Percentiles rank a stretch among this genome's conserved stretches.
Conservation (phyloP, 2,113 vertebrate genomes). For the Malaclemys terrapin region DNA sequence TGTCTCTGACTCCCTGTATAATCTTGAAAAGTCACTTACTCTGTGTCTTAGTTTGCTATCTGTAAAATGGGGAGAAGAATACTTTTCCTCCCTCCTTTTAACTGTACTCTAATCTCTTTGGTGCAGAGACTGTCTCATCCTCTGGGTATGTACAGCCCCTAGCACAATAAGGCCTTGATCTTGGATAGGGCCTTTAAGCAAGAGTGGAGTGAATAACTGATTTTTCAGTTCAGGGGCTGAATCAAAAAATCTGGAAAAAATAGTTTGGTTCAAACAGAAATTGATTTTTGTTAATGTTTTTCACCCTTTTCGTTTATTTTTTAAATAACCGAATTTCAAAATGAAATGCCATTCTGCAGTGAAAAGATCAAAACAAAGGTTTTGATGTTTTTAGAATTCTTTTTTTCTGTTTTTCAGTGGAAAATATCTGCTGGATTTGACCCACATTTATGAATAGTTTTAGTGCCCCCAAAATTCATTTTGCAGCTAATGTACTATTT, state of each 20-base stretch:
- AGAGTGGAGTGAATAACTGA: neutral
- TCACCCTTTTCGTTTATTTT: neutral
- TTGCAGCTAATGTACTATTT: neutral
- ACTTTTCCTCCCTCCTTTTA: neutral
- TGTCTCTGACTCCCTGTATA: neutral
- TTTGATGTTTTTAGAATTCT: neutral
- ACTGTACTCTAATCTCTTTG: neutral
- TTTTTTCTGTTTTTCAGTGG: neutral
- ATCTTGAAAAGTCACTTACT: neutral
- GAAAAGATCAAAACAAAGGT: neutral
- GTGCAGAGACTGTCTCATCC: neutral
- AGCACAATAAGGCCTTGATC: neutral
- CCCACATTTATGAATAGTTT: neutral
- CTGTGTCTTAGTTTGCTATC: neutral
- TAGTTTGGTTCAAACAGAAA: neutral
- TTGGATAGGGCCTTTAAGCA: neutral
- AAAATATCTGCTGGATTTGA: neutral
- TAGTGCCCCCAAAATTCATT: neutral
- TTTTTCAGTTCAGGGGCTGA: neutral
- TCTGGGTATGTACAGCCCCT: rapidly evolving
- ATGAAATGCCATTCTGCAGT: neutral
- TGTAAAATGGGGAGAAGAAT: neutral
- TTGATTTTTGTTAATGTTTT: neutral
- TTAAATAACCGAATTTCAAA: neutral
- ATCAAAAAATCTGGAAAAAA: neutral